These are phyloP conservation scores for Orius laevigatus DNA, from an alignment of 1,140 invertebrate species.

Conservation along the genomic window DNA sequence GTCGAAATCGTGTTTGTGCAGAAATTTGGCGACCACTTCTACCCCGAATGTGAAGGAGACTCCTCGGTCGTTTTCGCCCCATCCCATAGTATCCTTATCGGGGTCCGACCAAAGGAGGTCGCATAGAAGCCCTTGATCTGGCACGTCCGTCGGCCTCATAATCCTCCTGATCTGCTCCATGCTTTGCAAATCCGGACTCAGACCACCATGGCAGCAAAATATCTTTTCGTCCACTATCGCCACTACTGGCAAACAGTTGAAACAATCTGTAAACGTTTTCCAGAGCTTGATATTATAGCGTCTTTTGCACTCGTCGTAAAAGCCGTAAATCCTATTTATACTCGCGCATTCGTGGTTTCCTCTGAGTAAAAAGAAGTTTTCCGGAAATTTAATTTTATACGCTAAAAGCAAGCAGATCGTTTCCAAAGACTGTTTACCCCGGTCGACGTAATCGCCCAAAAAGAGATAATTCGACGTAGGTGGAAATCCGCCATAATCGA, in stretches of 20 bases:
- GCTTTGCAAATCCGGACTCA: constrained; percentile 39
- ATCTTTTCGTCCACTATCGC: constrained; percentile 38
- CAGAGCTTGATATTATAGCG: constrained; percentile 95
- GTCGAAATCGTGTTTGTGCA: constrained; percentile 60
- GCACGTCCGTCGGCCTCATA: too few relatives aligned
- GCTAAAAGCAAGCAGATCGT: constrained; percentile 74
- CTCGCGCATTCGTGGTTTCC: constrained; percentile 79
- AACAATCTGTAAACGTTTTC: constrained; percentile 51
- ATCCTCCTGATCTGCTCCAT: constrained; percentile 49
- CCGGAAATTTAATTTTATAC: constrained; percentile 91
- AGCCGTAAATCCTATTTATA: constrained; percentile 76
- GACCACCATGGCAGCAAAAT: constrained; percentile 42
- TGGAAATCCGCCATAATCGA: constrained; percentile 94
- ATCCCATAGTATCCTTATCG: too few relatives aligned
- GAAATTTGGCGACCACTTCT: constrained; percentile 52
- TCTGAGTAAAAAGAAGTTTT: constrained; percentile 79
- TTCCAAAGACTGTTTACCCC: constrained; percentile 41
- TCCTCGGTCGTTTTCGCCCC: too few relatives aligned
- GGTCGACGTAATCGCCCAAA: constrained; percentile 83
- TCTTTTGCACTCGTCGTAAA: constrained; percentile 80
- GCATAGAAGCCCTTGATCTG: too few relatives aligned
- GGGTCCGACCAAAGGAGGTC: too few relatives aligned
- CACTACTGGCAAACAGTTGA: constrained; percentile 21
- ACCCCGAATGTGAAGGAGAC: constrained; percentile 57
- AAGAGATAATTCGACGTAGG: constrained; percentile 93